Evolutionary conservation across 37 sponge, comb jelly and placozoan species (phyloP), one percentile per base, ranked within the genome.

Genomic region (Aplysina aerophoba): DNA sequence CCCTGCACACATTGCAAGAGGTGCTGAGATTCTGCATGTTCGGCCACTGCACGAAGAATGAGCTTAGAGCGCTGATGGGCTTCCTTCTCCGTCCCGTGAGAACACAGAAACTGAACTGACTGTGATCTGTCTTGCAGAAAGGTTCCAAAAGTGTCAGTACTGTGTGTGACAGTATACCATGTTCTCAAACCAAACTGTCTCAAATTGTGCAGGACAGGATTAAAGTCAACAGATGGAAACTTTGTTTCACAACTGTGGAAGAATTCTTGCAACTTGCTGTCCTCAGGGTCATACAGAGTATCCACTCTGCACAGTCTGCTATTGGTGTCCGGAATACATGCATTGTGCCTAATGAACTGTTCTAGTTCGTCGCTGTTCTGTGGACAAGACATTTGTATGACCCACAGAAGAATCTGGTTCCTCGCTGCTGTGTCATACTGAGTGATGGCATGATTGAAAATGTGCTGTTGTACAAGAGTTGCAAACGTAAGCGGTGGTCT

Each of bases 231-330:
- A 33, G 53, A 65, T 72, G 92, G 88, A 67, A 82, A 86, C 19
- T 19, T 24, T 40, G 78, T 83, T 24, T 55, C 63, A 30, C 31
- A 16, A 5, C 41, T 20, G 58, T 88, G 65, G 84, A 88, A 87
- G 22, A 87, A 80, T 50, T 72, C 55, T 21, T 40, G 16, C 11
- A 91, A 81, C 25, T 79, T 40, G 14, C 40, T 44, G 39, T 85
- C 86, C 33, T 84, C 14, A 14, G 74, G 81, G 59, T 85, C 79
- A 53, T 87, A 91, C 55, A 91, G 63, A 24, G 85, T 68, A 28
- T 8, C n/a, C 21, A 75, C 54, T 24, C 25, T 40, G 54, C 54
- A 50, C 15, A 75, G 54, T 36, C 13, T 11, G 41, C 41, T 50
- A 1, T 75, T 2, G 2, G 11, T 40, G 21, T 5, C 38, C 17